Conservation (phyloP, 2,797 vertebrate species). For the Lagodon rhomboides region DNA sequence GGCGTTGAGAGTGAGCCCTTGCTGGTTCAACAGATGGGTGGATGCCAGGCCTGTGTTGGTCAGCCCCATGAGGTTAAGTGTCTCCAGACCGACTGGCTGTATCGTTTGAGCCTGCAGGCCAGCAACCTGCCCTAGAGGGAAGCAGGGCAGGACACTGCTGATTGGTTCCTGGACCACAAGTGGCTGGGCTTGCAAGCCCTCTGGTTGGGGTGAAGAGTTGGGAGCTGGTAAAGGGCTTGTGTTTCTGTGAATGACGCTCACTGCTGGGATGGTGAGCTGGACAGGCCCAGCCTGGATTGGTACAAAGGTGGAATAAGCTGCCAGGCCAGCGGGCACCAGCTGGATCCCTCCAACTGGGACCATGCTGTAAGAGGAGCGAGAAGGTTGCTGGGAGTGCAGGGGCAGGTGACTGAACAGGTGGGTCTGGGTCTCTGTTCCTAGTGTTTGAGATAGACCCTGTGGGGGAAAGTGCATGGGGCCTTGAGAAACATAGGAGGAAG, state of each 20-base stretch:
- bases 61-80: constrained; percentile 92
- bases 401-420: constrained; percentile 97
- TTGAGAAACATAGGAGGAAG: constrained; percentile 77
- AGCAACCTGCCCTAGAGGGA: constrained; percentile 91
- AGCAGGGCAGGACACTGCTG: constrained; percentile 89
- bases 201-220: constrained; percentile 75
- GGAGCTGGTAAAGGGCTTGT: constrained; percentile 80
- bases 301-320: constrained; percentile 95
- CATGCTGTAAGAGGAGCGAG: constrained; percentile 90
- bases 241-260: constrained; percentile 93
- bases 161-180: constrained; percentile 88
- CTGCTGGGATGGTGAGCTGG: constrained; percentile 94
- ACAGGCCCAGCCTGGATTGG: constrained; percentile 93
- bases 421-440: constrained; percentile 82
- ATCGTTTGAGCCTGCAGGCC: constrained; percentile 87
- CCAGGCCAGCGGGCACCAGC: constrained; percentile 92
- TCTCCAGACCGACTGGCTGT: constrained; percentile 90
- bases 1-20: constrained; percentile 92
- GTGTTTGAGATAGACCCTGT: constrained; percentile 60
- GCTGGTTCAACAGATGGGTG: constrained; percentile 86
- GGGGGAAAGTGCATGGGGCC: constrained; percentile 75
- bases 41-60: constrained; percentile 84
- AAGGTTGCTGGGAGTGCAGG: constrained; percentile 94
- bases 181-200: constrained; percentile 71
- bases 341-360: constrained; percentile 95